A percentile compares a stretch with the other conserved stretches of the same genome.
Evolutionary conservation across 1,140 invertebrate genomes (phyloP).

Genomic region (Drosophila pectinifera): DNA sequence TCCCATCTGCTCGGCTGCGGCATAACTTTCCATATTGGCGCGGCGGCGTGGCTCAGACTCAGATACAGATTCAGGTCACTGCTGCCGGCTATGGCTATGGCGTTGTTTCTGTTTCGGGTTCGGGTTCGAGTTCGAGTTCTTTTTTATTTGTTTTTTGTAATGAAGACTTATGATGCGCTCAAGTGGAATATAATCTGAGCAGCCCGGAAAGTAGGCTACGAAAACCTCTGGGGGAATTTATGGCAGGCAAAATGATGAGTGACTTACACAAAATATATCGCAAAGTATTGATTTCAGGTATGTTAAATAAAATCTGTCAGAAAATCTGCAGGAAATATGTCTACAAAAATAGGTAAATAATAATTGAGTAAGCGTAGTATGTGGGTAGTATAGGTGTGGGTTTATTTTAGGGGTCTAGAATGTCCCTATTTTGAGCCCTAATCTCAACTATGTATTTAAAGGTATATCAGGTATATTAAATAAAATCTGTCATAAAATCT

Average conservation of each 20-base stretch:
- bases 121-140: not conserved
- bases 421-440: no score
- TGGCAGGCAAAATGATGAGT: not conserved
- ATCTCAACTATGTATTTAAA: no score
- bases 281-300: not conserved
- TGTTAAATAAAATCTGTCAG: not conserved
- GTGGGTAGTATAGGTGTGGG: no score
- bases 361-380: no score
- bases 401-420: no score
- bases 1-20: not conserved
- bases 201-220: not conserved
- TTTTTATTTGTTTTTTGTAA: slow-evolving; percentile 5
- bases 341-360: no score
- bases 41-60: not conserved
- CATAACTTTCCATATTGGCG: slow-evolving; percentile 29
- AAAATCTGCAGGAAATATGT: no score
- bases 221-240: not conserved
- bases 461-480: no score
- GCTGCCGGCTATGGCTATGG: not conserved
- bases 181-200: slow-evolving; percentile 10
- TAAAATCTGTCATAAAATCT: no score
- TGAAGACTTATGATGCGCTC: slow-evolving; percentile 17
- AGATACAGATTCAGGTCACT: slow-evolving; percentile 2
- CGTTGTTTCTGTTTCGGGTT: slow-evolving; percentile 31
- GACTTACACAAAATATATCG: not conserved